phyloP scores from a whole-genome alignment of 2,113 vertebrate genomes.

The Elachura formosa region DNA sequence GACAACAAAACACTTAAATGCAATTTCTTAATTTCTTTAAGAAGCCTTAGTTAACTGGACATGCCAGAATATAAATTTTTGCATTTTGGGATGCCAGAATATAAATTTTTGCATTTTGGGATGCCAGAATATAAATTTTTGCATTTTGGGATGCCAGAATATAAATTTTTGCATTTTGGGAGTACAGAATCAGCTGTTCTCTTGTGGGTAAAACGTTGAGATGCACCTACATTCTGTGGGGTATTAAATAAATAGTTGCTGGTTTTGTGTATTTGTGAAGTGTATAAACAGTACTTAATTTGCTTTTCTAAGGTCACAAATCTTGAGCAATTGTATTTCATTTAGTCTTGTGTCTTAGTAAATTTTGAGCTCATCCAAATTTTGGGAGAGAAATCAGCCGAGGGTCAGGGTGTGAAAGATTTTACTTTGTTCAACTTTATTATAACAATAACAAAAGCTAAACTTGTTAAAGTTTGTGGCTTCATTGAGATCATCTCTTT shows the following conservation, averaged over 20 bases:
- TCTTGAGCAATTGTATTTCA: background rate
- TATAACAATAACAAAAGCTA: background rate
- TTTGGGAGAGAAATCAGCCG: background rate
- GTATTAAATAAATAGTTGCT: background rate
- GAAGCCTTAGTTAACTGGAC: background rate
- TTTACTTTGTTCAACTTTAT: too few relatives aligned
- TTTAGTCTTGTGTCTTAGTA: background rate
- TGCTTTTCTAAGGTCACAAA: background rate
- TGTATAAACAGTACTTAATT: background rate
- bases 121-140: background rate
- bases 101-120: background rate
- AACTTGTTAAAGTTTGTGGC: background rate
- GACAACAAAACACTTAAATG: rapidly evolving
- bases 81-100: background rate
- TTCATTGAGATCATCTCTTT: background rate
- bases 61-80: background rate
- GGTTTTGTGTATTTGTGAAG: background rate
- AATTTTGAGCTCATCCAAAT: background rate
- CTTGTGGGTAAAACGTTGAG: background rate
- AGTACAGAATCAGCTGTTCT: background rate
- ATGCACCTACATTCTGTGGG: background rate
- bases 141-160: background rate
- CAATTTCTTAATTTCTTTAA: background rate
- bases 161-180: background rate
- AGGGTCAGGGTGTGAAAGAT: background rate